Evolutionary conservation across 2,113 vertebrate species (phyloP).

Genomic region (Notothenia rossii): DNA sequence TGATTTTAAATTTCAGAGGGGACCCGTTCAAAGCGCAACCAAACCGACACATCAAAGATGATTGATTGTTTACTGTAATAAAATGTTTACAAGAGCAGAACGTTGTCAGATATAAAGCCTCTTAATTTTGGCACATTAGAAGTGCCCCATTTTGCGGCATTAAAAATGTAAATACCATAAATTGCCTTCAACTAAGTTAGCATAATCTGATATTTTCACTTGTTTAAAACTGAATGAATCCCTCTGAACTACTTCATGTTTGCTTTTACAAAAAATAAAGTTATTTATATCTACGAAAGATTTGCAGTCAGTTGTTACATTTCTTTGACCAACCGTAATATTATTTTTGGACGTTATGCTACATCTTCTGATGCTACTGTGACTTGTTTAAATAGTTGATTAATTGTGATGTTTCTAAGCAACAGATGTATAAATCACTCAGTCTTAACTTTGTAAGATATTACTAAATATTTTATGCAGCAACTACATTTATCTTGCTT

Average conservation of each 20-base stretch:
- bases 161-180: not conserved
- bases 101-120: too few relatives aligned
- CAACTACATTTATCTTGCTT: not conserved
- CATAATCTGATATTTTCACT: not conserved
- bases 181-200: not conserved
- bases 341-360: not conserved
- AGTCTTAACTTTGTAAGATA: slow-evolving; percentile 14
- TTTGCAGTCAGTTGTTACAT: not conserved
- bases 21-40: too few relatives aligned
- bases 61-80: not conserved
- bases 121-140: too few relatives aligned
- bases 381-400: too few relatives aligned
- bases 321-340: not conserved
- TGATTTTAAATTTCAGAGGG: not conserved
- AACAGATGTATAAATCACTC: not conserved
- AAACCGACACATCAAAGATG: too few relatives aligned
- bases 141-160: too few relatives aligned
- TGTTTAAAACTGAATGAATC: not conserved
- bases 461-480: slow-evolving; percentile 5
- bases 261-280: slow-evolving; percentile 1
- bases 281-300: not conserved
- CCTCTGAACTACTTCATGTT: not conserved
- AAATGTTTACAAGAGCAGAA: not conserved
- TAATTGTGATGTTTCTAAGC: not conserved
- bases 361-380: not conserved